Conservation (phyloP, 2,888 invertebrate species). For the Amphipoea lucens region DNA sequence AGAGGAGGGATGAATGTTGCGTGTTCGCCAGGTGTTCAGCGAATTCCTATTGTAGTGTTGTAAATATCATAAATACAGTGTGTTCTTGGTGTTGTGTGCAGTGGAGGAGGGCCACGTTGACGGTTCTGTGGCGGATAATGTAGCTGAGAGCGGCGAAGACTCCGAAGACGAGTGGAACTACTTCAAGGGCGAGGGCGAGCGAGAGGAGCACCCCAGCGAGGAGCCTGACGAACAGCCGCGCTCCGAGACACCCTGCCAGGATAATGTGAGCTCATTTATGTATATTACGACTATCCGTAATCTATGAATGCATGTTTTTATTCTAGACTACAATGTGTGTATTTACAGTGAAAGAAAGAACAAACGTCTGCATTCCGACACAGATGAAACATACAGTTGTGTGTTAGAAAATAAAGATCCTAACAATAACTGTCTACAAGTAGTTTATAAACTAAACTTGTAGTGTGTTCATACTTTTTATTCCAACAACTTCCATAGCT, state of each 20-base stretch:
- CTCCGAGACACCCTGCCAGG: slow-evolving; percentile 88
- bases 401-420: slow-evolving; percentile 20
- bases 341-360: slow-evolving; percentile 34
- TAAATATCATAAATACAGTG: slow-evolving; percentile 59
- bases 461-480: slow-evolving; percentile 1
- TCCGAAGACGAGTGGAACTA: slow-evolving; percentile 98
- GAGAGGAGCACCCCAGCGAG: slow-evolving; percentile 89
- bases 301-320: slow-evolving; percentile 1
- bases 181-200: slow-evolving; percentile 92
- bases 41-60: slow-evolving; percentile 46
- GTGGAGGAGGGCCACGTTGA: slow-evolving; percentile 88
- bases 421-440: slow-evolving; percentile 6
- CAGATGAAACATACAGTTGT: slow-evolving; percentile 27
- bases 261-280: slow-evolving; percentile 80
- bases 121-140: slow-evolving; percentile 92
- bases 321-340: slow-evolving; percentile 13
- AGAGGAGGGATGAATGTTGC: slow-evolving; percentile 70
- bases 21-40: slow-evolving; percentile 73
- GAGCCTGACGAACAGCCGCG: slow-evolving; percentile 90
- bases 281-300: slow-evolving; percentile 5
- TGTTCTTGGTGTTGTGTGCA: slow-evolving; percentile 78
- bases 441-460: background rate
- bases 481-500: slow-evolving; percentile 18
- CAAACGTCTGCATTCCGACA: slow-evolving; percentile 44
- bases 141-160: slow-evolving; percentile 94